Evolutionary conservation across 1,140 invertebrate species (phyloP).

Genomic region (Probaryconus sp.): DNA sequence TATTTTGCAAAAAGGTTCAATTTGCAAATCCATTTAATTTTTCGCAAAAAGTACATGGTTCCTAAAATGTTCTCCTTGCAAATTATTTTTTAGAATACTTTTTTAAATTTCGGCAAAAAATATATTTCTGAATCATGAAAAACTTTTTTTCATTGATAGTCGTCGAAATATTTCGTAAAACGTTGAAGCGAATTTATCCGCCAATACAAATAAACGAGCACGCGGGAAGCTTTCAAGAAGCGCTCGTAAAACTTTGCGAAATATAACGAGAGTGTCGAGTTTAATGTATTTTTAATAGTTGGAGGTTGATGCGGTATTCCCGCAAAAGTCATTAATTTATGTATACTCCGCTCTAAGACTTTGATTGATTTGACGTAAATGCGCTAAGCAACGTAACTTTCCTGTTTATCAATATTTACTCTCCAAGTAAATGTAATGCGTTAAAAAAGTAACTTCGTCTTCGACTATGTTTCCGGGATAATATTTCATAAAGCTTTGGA

Average conservation of each 20-base stretch:
- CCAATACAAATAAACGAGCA: background rate
- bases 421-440: background rate
- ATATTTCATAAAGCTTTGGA: too few species aligned
- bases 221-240: background rate
- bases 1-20: too few species aligned
- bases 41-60: too few species aligned
- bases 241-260: constrained; percentile 3
- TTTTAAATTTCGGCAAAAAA: too few species aligned
- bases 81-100: too few species aligned
- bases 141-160: background rate
- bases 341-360: constrained; percentile 1
- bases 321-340: constrained; percentile 15
- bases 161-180: background rate
- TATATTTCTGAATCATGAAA: too few species aligned
- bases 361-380: constrained; percentile 32
- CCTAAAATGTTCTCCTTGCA: too few species aligned
- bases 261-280: background rate
- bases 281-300: constrained; percentile 1
- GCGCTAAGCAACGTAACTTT: constrained; percentile 17
- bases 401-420: constrained; percentile 22
- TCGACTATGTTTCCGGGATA: too few species aligned
- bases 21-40: too few species aligned
- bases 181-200: background rate
- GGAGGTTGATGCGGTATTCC: background rate
- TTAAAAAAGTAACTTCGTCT: too few species aligned